Base-by-base conservation (phyloP, 2,888 invertebrate species). In the Escarpia spicata region DNA sequence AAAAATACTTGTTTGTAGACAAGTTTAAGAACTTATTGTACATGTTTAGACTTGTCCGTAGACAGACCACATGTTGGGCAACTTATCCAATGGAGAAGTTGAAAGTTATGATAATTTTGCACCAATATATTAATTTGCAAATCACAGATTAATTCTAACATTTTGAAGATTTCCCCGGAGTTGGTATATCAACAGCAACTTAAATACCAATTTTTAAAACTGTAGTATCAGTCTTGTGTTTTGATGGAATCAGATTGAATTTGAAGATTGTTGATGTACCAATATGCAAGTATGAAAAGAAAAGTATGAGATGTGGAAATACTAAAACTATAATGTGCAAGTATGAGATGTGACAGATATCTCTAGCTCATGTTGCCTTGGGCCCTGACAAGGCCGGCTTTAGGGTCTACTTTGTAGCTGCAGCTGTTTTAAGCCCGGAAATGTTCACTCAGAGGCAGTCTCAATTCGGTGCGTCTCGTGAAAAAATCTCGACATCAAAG, bases 381-480 rank as follows among this genome's bases (percentile, higher is more conserved):
- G 75, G n/a, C 6, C 75, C 75, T 75, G 75, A 75, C 75, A 75
- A 75, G n/a, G 75, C 75, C 19, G 75, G 75, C 75, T 75, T 75
- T n/a, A 75, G 75, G 75, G 75, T 75, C 75, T 75, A 75, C 75
- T 75, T 75, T 75, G 75, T 75, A 75, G 75, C 75, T 75, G 75
- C 75, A 75, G 75, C 75, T 75, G 75, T n/a, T 75, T 75, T 75
- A 75, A 26, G 75, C 75, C 75, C 75, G 75, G 75, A 75, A 75
- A 75, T 75, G 75, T 75, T 75, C 75, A n/a, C 19, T 75, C 75
- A 75, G n/a, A 75, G 75, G 19, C 75, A 75, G 75, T 75, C n/a
- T 75, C 75, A 75, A 75, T 75, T 75, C 75, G 26, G 26, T 75
- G 75, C 75, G 75, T 75, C 75, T 3, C 75, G 15, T 26, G 75